phyloP scores from a whole-genome alignment of 2,797 vertebrate genomes.

The Gambusia yucatana region DNA sequence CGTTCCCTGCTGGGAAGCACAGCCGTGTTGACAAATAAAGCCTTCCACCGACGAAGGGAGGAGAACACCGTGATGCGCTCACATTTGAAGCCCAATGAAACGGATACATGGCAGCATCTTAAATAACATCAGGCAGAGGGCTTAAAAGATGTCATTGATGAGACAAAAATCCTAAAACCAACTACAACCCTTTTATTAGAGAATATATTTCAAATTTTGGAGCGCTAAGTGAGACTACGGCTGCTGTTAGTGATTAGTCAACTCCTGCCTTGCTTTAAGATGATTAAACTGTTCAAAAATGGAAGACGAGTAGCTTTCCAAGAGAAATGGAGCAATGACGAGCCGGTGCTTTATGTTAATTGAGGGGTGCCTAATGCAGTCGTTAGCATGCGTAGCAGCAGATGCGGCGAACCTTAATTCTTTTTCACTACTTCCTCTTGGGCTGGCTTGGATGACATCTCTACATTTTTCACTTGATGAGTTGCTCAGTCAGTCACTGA shows the following conservation, averaged over 20 bases:
- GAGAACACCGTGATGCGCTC: constrained; percentile 30
- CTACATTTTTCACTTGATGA: constrained; percentile 69
- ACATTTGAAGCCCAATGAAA: constrained; percentile 53
- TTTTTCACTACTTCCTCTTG: constrained; percentile 73
- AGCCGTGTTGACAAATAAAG: constrained; percentile 76
- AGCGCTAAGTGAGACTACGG: constrained; percentile 65
- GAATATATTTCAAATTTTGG: constrained; percentile 42
- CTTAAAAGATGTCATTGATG: constrained; percentile 44
- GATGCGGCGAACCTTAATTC: constrained; percentile 67
- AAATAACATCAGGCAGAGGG: constrained; percentile 57
- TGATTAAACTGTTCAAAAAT: constrained; percentile 72
- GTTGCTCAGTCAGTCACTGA: constrained; percentile 58
- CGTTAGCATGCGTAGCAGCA: constrained; percentile 71
- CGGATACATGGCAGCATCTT: constrained; percentile 36
- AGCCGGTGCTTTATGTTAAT: constrained; percentile 72
- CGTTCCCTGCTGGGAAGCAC: constrained; percentile 56
- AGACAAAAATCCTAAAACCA: constrained; percentile 49
- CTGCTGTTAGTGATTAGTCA: constrained; percentile 71
- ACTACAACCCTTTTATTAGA: constrained; percentile 49
- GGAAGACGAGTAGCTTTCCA: constrained; percentile 65
- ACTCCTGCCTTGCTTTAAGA: constrained; percentile 60
- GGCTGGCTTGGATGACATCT: constrained; percentile 67
- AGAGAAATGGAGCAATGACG: constrained; percentile 69
- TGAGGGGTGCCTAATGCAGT: constrained; percentile 73
- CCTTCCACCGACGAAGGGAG: constrained; percentile 37